phyloP scores from a whole-genome alignment of 2,113 vertebrate genomes.

The Halichoeres trimaculatus region DNA sequence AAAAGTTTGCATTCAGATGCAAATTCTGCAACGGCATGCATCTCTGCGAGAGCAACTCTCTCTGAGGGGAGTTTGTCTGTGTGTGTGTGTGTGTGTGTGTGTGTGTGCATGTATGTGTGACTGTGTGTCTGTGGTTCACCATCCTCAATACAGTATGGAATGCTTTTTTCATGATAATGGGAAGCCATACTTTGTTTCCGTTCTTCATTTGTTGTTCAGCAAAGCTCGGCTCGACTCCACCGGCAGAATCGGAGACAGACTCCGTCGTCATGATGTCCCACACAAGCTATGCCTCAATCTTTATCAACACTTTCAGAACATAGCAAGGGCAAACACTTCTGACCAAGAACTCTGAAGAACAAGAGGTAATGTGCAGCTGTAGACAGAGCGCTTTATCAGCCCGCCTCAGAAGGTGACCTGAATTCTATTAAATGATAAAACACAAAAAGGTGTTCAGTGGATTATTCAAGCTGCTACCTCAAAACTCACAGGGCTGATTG shows the following conservation, averaged over 20 bases:
- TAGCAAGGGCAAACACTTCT: no score
- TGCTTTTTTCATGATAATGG: conserved; percentile 74
- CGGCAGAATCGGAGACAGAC: conserved; percentile 1
- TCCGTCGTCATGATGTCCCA: neutral
- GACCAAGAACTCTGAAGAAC: no score
- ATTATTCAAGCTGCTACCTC: no score
- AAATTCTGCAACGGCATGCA: conserved; percentile 76
- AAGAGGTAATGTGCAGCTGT: no score
- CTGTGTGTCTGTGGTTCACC: conserved; percentile 19
- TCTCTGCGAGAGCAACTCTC: conserved; percentile 74
- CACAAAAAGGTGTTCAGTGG: no score
- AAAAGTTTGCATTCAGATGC: conserved; percentile 84
- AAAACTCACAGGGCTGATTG: no score
- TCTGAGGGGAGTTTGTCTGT: conserved; percentile 45
- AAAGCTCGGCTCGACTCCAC: conserved; percentile 30
- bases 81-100: conserved; percentile 26
- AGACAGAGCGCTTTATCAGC: no score
- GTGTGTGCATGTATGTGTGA: neutral
- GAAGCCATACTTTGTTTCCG: conserved; percentile 40
- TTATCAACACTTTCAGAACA: no score
- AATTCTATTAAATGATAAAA: no score
- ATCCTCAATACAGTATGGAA: conserved; percentile 73
- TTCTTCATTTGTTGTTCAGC: conserved; percentile 39
- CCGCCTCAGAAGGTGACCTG: no score
- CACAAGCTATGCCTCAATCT: no score